phyloP scores from a whole-genome alignment of 2,113 vertebrate species.

The Lampris incognitus region DNA sequence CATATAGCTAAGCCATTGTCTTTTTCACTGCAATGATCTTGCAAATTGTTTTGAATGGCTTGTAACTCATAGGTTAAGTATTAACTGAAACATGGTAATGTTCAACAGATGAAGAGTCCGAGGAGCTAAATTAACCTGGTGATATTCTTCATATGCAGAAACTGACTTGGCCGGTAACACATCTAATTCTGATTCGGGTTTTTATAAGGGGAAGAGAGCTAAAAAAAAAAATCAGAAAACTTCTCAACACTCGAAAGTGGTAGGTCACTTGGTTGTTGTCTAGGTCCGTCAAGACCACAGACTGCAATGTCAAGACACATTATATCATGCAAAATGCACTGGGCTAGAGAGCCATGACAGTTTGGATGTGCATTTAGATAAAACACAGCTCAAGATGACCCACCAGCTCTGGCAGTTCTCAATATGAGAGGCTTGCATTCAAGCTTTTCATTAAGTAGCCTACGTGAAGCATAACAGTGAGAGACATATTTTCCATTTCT shows the following conservation, averaged over 20 bases:
- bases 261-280: too few species aligned
- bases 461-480: constrained; percentile 8
- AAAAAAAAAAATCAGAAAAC: too few species aligned
- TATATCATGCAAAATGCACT: neutral
- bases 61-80: neutral
- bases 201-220: too few species aligned
- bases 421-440: neutral
- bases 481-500: neutral
- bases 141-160: too few species aligned
- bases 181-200: too few species aligned
- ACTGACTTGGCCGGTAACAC: too few species aligned
- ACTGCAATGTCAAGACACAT: neutral
- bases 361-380: constrained; percentile 1
- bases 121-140: neutral
- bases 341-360: neutral
- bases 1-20: too few species aligned
- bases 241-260: too few species aligned
- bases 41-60: too few species aligned
- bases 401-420: neutral
- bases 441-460: neutral
- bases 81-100: constrained; percentile 1
- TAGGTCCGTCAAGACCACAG: too few species aligned
- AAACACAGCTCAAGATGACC: neutral
- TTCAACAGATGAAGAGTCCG: neutral
- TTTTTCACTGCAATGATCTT: too few species aligned